Evolutionary conservation across 35 echinoderm and acorn worm species (phyloP), one percentile per base, ranked within the genome.

Genomic region (Heliocidaris tuberculata): DNA sequence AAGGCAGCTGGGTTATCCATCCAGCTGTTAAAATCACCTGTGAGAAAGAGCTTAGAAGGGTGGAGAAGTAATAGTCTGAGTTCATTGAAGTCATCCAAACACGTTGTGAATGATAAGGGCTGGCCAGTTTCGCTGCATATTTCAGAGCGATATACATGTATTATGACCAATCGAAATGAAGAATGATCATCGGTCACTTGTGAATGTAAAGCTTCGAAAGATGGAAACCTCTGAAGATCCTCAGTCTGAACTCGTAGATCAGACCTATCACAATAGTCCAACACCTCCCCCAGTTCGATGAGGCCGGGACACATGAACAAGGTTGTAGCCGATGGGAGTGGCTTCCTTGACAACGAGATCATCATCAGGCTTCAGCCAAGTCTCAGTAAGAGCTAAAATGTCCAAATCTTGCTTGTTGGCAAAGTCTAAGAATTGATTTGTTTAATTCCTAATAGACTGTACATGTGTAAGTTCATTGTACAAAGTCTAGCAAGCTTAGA

Each of bases 361-460:
- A 52, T 97, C 65, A n/a, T 92, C 59, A 16, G 86, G 32, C 88
- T 86, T 95, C 6, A 97, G 31, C 95, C 97, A 97, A 7, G 95
- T 96, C 71, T 97, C 97, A 60, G 95, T 94, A 6, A 97, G 30
- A 59, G 97, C 95, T 29, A 96, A 5, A 32, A 96, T 35, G 50
- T 97, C 97, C 32, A 94, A 96, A 12, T 94, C 87, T 71, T 95
- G 35, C 32, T 96, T 88, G 31, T 94, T 17, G 2, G 93, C 96
- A 93, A 95, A 95, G 5, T 97, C 96, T 10, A 95, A 70, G 94
- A 97, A 95, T 93, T 95, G 94, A 48, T 90, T 94, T 94, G 89
- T 52, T 90, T 97, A 93, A 47, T 97, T 97, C 52, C 96, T 95
- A 48, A 95, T 88, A 9, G n/a, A n/a, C n/a, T n/a, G n/a, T n/a